Base-by-base conservation (phyloP, 2,797 vertebrate species). In the Podarcis lilfordi region DNA sequence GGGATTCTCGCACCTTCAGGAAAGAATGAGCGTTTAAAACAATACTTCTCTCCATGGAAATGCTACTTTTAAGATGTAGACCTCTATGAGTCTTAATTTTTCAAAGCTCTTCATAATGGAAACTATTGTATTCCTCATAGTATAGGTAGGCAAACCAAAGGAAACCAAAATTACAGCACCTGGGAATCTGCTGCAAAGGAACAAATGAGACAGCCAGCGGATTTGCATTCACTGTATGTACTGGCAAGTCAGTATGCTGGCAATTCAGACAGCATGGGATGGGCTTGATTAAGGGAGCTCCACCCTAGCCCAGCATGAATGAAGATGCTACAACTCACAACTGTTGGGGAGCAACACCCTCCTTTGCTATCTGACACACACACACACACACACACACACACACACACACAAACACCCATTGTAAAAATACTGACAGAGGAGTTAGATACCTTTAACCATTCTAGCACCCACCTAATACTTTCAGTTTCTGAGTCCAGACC, bases 321-420 rank as follows among this genome's bases (percentile, higher is more conserved):
- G 0, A 88, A 92, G 91, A 55, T 85, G 88, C 83, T 82, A 74
- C 89, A 84, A 61, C 89, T 86, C 86, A 91, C 43, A 89, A 77
- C 64, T 50, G 43, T 13, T 59, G 45, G 27, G 15, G 27, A 50
- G 25, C 27, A 61, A 61, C 68, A 74, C 68, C n/a, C 29, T n/a
- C 64, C 90, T 81, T n/a, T 6, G 8, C 7, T 59, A 5, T 11
- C 25, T 32, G 10, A 4, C 76, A 40, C 72, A 79, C 86, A 82
- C 13, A 64, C 82, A 88, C 13, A 79, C 8, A 66, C 72, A 2
- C 85, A 59, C 17, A 15, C 59, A 61, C 59, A 59, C 55, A 55
- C 50, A 55, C 55, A 55, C 55, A 55, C 55, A 55, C 9, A n/a
- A n/a, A 59, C 43, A 9, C 43, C 45, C 64, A 43, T 32, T 92